Evolutionary conservation across 2,888 invertebrate genomes (phyloP).

Genomic region (Hyposoter dolosus): DNA sequence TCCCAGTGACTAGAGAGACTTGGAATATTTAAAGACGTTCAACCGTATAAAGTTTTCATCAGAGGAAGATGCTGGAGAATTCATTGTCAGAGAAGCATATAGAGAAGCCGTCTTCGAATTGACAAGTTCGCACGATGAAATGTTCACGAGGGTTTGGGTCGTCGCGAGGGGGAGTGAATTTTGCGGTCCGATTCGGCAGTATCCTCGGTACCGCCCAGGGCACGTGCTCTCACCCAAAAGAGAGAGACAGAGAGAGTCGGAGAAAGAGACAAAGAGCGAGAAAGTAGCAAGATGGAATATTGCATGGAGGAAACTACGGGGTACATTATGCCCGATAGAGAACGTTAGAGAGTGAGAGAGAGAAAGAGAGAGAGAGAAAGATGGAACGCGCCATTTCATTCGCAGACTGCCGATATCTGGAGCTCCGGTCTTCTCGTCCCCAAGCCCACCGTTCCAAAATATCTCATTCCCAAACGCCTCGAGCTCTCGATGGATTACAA

Average conservation of each 20-base stretch:
- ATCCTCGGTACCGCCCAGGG: slow-evolving; percentile 77
- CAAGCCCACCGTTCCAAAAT: slow-evolving; percentile 80
- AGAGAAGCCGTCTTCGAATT: slow-evolving; percentile 61
- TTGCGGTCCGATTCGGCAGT: slow-evolving; percentile 82
- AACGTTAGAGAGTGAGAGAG: slow-evolving; percentile 74
- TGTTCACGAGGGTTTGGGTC: slow-evolving; percentile 39
- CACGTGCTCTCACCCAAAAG: slow-evolving; percentile 43
- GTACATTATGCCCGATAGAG: slow-evolving; percentile 42
- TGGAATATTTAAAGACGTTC: neutral
- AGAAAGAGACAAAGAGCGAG: slow-evolving; percentile 69
- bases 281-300: slow-evolving; percentile 32
- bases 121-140: slow-evolving; percentile 67
- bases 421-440: slow-evolving; percentile 64
- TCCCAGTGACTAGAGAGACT: neutral
- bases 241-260: slow-evolving; percentile 70
- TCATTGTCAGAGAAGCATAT: slow-evolving; percentile 24
- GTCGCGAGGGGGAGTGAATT: slow-evolving; percentile 71
- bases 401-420: slow-evolving; percentile 84
- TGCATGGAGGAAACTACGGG: slow-evolving; percentile 48
- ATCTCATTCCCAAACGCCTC: slow-evolving; percentile 84
- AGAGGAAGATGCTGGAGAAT: slow-evolving; percentile 40
- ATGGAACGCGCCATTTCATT: slow-evolving; percentile 83
- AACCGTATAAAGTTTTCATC: slow-evolving; percentile 45
- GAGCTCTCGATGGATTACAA: slow-evolving; percentile 84
- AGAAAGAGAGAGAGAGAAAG: slow-evolving; percentile 75